Evolutionary conservation across 2,113 vertebrate genomes (phyloP).

Genomic region (Myrmecobius fasciatus): DNA sequence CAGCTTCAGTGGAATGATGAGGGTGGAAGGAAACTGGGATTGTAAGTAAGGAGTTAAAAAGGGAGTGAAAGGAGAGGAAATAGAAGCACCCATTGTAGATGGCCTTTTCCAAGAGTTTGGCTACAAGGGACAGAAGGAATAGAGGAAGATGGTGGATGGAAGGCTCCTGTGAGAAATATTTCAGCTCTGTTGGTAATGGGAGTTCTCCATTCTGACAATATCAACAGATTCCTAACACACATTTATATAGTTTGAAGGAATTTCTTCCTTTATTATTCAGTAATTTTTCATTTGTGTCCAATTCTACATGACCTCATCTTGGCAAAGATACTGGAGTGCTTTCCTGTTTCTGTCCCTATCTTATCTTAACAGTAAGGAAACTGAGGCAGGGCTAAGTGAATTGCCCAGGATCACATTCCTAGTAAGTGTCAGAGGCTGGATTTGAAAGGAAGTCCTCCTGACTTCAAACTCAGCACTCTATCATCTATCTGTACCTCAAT

Average conservation of each 20-base stretch:
- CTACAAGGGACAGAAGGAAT: not conserved
- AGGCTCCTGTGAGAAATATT: not conserved
- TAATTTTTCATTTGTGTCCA: not conserved
- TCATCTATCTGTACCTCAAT: not conserved
- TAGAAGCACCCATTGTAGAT: too few species aligned
- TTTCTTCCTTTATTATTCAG: not conserved
- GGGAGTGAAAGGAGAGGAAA: not conserved
- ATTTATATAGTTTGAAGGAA: not conserved
- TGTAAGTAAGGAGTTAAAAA: not conserved
- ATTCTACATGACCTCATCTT: not conserved
- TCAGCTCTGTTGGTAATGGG: not conserved
- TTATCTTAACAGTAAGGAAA: not conserved
- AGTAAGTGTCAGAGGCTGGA: not conserved
- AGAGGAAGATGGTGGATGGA: not conserved
- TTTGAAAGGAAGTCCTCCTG: not conserved
- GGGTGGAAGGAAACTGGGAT: not conserved
- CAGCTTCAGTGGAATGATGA: not conserved
- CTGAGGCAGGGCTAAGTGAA: not conserved
- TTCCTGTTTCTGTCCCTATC: not conserved
- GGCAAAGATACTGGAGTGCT: not conserved
- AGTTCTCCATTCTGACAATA: not conserved
- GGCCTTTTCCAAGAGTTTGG: too few species aligned
- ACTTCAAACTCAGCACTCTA: not conserved
- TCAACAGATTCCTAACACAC: not conserved
- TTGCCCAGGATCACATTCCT: not conserved